phyloP scores from a whole-genome alignment of 2,888 invertebrate genomes.

The Tryphoninae sp. region DNA sequence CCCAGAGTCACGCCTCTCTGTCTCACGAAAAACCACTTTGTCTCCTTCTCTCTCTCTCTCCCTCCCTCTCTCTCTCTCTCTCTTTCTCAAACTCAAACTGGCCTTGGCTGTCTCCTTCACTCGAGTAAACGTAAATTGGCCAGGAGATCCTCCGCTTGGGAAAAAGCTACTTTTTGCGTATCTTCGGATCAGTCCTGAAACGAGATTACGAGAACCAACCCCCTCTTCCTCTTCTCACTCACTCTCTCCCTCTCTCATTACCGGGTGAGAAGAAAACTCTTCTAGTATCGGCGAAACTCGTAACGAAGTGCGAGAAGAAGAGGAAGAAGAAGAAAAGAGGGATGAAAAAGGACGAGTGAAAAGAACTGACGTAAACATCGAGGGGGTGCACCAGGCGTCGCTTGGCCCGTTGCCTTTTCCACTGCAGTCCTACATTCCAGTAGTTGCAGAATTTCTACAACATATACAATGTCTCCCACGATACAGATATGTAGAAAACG shows the following conservation, averaged over 20 bases:
- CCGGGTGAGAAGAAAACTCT: constrained; percentile 27
- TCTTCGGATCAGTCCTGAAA: constrained; percentile 61
- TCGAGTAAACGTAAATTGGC: constrained; percentile 59
- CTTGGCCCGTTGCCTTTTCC: constrained; percentile 60
- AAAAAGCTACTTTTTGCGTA: constrained; percentile 55
- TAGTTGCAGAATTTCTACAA: constrained; percentile 40
- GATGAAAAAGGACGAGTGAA: constrained; percentile 38
- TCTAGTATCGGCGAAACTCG: constrained; percentile 53
- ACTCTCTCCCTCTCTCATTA: background rate
- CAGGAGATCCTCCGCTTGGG: constrained; percentile 39
- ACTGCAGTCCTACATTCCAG: constrained; percentile 51
- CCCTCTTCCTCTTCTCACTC: background rate
- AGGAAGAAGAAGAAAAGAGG: constrained; percentile 2
- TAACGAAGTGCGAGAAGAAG: constrained; percentile 56
- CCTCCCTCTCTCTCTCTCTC: background rate
- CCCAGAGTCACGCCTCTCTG: constrained; percentile 21
- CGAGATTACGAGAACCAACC: constrained; percentile 46
- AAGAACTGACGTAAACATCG: constrained; percentile 59
- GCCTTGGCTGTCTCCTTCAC: background rate
- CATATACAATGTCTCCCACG: background rate
- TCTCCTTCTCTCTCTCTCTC: background rate
- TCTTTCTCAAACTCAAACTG: constrained; percentile 13
- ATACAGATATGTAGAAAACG: background rate
- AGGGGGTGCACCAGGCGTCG: constrained; percentile 41
- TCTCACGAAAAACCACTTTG: constrained; percentile 20